These are phyloP conservation scores for Chrysaora quinquecirrha DNA, from an alignment of 30 jellyfish, hydroid and myxozoan species.

Conservation along the genomic window DNA sequence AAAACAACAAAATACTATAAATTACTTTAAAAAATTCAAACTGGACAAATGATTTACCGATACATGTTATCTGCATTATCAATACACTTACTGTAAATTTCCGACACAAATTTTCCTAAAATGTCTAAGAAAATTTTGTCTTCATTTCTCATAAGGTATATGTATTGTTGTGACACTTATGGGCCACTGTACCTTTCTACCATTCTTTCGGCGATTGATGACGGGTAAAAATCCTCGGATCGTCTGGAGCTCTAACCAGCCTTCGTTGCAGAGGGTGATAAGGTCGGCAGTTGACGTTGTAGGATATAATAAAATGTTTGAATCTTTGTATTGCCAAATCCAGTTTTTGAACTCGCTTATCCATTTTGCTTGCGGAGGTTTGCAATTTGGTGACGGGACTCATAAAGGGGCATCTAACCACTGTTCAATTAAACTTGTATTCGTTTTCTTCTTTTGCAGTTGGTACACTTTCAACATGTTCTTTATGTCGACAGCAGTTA, in stretches of 20 bases:
- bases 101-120: too few species aligned
- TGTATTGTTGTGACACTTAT: too few species aligned
- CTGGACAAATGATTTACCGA: too few species aligned
- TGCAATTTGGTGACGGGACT: background rate
- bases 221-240: background rate
- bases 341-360: background rate
- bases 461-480: background rate
- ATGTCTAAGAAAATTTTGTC: too few species aligned
- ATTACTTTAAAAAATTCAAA: too few species aligned
- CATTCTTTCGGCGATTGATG: background rate
- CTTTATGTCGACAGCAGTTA: background rate
- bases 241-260: background rate
- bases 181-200: too few species aligned
- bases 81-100: too few species aligned
- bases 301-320: background rate
- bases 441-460: background rate
- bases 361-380: background rate
- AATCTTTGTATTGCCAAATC: background rate
- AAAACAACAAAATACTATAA: too few species aligned
- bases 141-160: too few species aligned
- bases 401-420: background rate
- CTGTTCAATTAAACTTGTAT: background rate
- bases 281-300: background rate
- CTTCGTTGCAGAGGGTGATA: background rate
- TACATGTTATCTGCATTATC: too few species aligned